Evolutionary conservation across 2,888 invertebrate genomes (phyloP).

Genomic region (Erebia palarica): DNA sequence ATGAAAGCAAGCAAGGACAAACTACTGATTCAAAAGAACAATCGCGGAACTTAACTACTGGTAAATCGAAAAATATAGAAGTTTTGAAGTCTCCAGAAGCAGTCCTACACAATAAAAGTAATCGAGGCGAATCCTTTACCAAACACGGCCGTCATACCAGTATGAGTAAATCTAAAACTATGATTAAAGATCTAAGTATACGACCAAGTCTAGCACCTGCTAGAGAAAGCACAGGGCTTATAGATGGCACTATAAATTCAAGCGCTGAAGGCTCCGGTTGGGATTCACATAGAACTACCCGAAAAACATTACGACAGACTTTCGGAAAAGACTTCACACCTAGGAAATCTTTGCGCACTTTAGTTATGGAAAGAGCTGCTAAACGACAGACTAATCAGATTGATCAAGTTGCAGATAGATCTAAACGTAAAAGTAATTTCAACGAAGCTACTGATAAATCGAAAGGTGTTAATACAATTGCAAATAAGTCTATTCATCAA

Average conservation of each 20-base stretch:
- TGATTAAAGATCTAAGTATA: slow-evolving; percentile 50
- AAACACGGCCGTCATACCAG: slow-evolving; percentile 54
- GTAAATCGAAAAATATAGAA: neutral
- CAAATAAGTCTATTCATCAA: slow-evolving; percentile 5
- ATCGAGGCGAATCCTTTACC: slow-evolving; percentile 52
- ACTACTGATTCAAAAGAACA: slow-evolving; percentile 32
- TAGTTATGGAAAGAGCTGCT: slow-evolving; percentile 72
- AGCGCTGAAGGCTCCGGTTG: slow-evolving; percentile 70
- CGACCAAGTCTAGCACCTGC: slow-evolving; percentile 54
- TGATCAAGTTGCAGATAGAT: slow-evolving; percentile 8
- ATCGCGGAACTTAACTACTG: neutral
- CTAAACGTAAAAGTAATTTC: slow-evolving; percentile 22
- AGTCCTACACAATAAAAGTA: slow-evolving; percentile 50
- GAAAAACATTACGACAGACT: slow-evolving; percentile 69
- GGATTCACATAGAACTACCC: slow-evolving; percentile 73
- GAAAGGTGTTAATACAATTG: neutral
- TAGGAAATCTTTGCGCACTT: slow-evolving; percentile 65
- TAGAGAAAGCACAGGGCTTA: slow-evolving; percentile 55
- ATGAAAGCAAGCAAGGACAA: neutral
- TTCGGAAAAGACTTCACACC: slow-evolving; percentile 69
- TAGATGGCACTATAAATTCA: slow-evolving; percentile 58
- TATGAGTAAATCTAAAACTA: slow-evolving; percentile 55
- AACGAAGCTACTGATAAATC: slow-evolving; percentile 16
- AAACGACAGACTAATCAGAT: slow-evolving; percentile 53
- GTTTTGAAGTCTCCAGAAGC: slow-evolving; percentile 57